A percentile compares a stretch with the other conserved stretches of the same genome.
Conservation (phyloP, 2,888 invertebrate genomes). For the Formica aserva region DNA sequence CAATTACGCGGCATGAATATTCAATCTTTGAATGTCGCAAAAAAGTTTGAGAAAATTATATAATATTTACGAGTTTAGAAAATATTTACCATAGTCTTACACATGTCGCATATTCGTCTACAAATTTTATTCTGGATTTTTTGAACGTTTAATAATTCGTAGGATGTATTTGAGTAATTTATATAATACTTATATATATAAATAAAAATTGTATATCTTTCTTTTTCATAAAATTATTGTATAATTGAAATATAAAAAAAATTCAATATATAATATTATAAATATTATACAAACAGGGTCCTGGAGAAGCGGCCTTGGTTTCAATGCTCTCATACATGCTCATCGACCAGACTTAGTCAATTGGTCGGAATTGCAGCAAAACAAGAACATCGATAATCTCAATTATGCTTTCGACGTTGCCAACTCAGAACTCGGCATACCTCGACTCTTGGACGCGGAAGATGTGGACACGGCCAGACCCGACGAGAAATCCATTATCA, state of each 20-base stretch:
- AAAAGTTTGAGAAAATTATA: neutral
- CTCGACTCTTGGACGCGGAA: conserved; percentile 97
- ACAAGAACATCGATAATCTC: conserved; percentile 96
- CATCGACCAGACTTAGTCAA: conserved; percentile 98
- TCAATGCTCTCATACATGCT: conserved; percentile 99
- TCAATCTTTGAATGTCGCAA: neutral
- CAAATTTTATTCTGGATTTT: neutral
- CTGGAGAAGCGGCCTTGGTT: conserved; percentile 98
- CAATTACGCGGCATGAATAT: conserved; percentile 32
- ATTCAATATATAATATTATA: conserved; percentile 33
- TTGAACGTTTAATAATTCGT: neutral
- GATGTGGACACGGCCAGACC: conserved; percentile 97
- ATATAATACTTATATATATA: neutral
- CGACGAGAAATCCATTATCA: conserved; percentile 99
- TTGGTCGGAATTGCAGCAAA: conserved; percentile 92
- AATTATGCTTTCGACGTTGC: conserved; percentile 99
- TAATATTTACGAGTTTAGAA: conserved; percentile 17
- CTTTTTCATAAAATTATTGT: no score
- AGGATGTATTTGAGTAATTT: neutral
- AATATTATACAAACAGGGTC: conserved; percentile 87
- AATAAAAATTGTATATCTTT: neutral
- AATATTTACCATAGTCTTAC: neutral
- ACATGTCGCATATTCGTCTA: neutral
- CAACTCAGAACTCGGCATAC: conserved; percentile 96
- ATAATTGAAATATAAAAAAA: neutral